These are phyloP conservation scores for Calliphora vomitoria DNA, from an alignment of 2,888 invertebrate species.

Conservation along the genomic window DNA sequence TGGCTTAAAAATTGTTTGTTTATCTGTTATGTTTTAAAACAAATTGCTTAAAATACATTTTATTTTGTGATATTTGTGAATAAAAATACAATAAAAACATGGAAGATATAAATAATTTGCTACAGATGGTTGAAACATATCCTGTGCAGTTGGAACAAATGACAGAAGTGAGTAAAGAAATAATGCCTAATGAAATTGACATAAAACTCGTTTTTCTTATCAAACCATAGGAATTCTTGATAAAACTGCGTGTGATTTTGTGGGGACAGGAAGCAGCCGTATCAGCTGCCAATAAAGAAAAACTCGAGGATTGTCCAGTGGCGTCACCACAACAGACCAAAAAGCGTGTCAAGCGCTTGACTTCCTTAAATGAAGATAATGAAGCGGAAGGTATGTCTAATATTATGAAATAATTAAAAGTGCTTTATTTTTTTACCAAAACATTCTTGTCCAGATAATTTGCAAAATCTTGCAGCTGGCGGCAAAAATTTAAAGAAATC, in stretches of 20 bases:
- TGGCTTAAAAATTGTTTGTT: neutral
- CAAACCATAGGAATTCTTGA: conserved; percentile 73
- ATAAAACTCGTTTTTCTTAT: neutral
- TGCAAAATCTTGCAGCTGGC: neutral
- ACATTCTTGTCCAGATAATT: neutral
- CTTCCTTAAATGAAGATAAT: conserved; percentile 76
- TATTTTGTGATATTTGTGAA: neutral
- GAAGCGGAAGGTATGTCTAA: conserved; percentile 77
- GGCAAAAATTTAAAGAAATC: neutral
- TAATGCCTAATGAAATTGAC: neutral
- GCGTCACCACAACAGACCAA: conserved; percentile 81
- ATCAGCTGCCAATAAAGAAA: conserved; percentile 57
- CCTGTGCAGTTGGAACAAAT: conserved; percentile 73
- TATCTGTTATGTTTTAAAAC: neutral
- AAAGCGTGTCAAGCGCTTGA: conserved; percentile 80
- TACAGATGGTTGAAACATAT: conserved; percentile 70
- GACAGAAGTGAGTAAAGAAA: conserved; percentile 73
- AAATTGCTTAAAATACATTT: neutral
- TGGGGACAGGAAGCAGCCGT: conserved; percentile 50
- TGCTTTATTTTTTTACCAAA: neutral
- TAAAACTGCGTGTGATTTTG: conserved; percentile 55
- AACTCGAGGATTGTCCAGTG: conserved; percentile 30
- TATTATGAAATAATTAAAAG: neutral
- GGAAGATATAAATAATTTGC: conserved; percentile 78
- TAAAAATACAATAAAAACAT: conserved; percentile 67